Percentiles rank a stretch among this genome's conserved stretches.
These are phyloP conservation scores for Scytalopus superciliaris DNA, from an alignment of 2,113 vertebrate species.

Conservation along the genomic window DNA sequence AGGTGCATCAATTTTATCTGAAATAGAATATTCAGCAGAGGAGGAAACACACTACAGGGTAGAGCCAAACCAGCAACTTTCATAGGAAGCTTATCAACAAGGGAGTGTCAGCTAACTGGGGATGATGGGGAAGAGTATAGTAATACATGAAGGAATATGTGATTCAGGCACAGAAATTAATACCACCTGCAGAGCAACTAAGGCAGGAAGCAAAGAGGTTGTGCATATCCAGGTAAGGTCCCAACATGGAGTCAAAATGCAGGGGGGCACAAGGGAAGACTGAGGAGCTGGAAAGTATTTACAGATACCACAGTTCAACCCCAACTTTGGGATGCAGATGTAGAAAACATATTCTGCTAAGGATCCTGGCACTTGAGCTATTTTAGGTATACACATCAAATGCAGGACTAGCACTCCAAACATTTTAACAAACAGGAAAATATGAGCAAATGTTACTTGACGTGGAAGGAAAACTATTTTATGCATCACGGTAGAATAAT, in stretches of 20 bases:
- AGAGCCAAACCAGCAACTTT: neutral
- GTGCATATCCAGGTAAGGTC: neutral
- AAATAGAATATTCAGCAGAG: neutral
- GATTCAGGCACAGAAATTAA: neutral
- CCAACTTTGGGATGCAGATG: neutral
- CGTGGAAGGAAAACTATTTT: neutral
- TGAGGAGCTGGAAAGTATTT: neutral
- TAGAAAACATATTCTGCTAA: neutral
- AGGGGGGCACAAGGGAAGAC: neutral
- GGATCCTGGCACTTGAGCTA: neutral
- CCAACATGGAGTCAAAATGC: neutral
- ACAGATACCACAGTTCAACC: neutral
- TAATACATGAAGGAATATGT: neutral
- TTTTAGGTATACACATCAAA: neutral
- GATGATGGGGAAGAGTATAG: neutral
- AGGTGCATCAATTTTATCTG: neutral
- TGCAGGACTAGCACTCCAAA: neutral
- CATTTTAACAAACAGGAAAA: slow-evolving; percentile 7
- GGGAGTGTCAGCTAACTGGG: neutral
- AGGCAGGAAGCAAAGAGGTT: neutral
- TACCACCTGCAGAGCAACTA: neutral
- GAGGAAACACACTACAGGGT: neutral
- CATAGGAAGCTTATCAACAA: neutral
- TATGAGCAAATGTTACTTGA: neutral
- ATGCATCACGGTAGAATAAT: neutral